Base-by-base conservation (phyloP, 1,140 invertebrate species). In the Triops longicaudatus region DNA sequence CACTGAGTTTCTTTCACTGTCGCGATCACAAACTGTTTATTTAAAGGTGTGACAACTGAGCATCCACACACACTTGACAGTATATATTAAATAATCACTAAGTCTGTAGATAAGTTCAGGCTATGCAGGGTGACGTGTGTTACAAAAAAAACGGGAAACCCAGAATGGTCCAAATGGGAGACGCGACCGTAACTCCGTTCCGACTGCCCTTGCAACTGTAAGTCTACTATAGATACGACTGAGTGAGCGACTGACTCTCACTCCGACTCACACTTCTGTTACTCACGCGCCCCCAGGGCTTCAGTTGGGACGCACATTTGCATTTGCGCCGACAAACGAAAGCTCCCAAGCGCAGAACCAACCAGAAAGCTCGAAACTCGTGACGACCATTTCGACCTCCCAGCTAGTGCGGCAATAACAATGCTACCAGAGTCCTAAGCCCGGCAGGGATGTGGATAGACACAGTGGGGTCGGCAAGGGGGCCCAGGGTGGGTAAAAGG, bases 201-300 rank as follows among this genome's bases (percentile, higher is more conserved):
- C 50, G 50, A 63, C 50, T 63, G 50, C 50, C 50, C 50, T 63
- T 63, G 50, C 50, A 63, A 63, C 50, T 63, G 50, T 63, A 63
- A 63, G 50, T 63, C 50, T 63, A 63, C 50, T 63, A 63, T 63
- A 63, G 50, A 63, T 63, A 63, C 50, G 50, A 63, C 50, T 63
- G 50, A 63, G 50, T 63, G 50, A 63, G 50, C 50, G 50, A 63
- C 50, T 63, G 50, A 63, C 50, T 63, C 50, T 63, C 50, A 63
- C 50, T 63, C 50, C 50, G 50, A 63, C 50, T 63, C 50, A 63
- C 50, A 63, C 50, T 63, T 63, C 50, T 63, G 17, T 63, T 22
- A 63, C 50, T 63, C 50, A 63, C 50, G 50, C 50, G 50, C 50
- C 50, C 50, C n/a, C 50, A 22, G 50, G 50, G 50, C 50, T 63